Evolutionary conservation across 2,888 invertebrate genomes (phyloP).

Genomic region (Harpagoxenus sublaevis): DNA sequence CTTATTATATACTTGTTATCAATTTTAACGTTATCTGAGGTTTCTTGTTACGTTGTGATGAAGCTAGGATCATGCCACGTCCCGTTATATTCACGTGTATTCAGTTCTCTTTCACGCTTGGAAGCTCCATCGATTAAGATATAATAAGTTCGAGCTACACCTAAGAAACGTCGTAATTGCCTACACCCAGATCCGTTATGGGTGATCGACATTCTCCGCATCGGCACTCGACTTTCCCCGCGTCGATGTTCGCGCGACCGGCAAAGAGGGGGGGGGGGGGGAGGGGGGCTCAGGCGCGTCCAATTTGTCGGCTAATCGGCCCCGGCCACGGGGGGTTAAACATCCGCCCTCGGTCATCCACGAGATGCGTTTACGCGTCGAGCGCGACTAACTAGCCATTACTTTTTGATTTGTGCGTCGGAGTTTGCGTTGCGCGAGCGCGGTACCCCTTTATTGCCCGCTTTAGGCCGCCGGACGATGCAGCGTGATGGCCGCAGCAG

Average conservation of each 20-base stretch:
- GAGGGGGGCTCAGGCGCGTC: conserved; percentile 53
- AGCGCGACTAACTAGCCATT: conserved; percentile 76
- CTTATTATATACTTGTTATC: neutral
- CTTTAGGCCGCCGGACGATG: conserved; percentile 56
- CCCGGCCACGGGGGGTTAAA: conserved; percentile 69
- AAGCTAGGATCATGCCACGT: neutral
- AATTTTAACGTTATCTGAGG: neutral
- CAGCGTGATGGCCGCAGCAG: conserved; percentile 29
- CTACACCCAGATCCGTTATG: conserved; percentile 32
- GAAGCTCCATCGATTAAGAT: conserved; percentile 38
- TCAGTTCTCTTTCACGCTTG: conserved; percentile 30
- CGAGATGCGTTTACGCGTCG: conserved; percentile 70
- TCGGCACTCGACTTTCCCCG: conserved; percentile 57
- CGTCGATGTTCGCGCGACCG: conserved; percentile 3
- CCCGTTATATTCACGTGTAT: neutral
- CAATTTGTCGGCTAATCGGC: conserved; percentile 75
- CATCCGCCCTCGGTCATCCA: conserved; percentile 64
- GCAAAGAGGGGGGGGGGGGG: neutral
- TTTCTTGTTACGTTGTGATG: neutral
- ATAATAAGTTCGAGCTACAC: conserved; percentile 31
- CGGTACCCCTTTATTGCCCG: conserved; percentile 69
- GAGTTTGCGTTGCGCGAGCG: conserved; percentile 53
- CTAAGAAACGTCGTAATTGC: conserved; percentile 40
- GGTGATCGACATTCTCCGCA: conserved; percentile 43
- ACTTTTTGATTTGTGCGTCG: conserved; percentile 78